These are phyloP conservation scores for Bombus picipes DNA, from an alignment of 1,140 invertebrate species.

Conservation along the genomic window DNA sequence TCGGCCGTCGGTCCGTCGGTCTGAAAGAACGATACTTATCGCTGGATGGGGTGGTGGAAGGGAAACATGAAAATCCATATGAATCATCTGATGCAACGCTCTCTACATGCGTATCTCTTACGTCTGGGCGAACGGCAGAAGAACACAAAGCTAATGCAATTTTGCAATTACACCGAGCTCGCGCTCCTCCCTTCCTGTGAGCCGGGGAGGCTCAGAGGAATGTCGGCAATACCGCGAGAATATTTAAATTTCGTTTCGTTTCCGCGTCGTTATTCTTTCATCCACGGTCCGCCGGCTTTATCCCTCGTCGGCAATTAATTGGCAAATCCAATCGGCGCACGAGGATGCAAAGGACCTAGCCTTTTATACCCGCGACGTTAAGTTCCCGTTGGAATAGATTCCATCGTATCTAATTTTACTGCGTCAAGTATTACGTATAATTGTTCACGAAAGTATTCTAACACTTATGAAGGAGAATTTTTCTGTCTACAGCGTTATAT, in stretches of 20 bases:
- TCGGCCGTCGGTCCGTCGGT: not conserved
- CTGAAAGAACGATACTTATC: conserved; percentile 51
- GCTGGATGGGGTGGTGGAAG: conserved; percentile 11
- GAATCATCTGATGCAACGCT: conserved; percentile 68
- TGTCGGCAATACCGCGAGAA: conserved; percentile 68
- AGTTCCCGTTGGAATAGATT: conserved; percentile 32
- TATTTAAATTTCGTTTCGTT: conserved; percentile 77
- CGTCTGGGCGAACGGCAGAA: conserved; percentile 74
- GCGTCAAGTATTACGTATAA: not conserved
- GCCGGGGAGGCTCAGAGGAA: conserved; percentile 57
- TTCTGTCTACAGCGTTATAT: no score
- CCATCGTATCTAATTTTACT: conserved; percentile 9
- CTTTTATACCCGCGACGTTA: conserved; percentile 38
- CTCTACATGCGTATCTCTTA: conserved; percentile 72
- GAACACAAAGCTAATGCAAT: conserved; percentile 78
- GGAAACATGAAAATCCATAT: conserved; percentile 62
- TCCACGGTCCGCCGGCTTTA: conserved; percentile 61
- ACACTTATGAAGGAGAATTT: no score
- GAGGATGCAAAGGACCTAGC: conserved; percentile 43
- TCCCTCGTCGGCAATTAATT: conserved; percentile 63
- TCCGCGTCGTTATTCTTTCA: conserved; percentile 75
- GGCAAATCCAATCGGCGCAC: conserved; percentile 66
- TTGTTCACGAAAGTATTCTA: no score
- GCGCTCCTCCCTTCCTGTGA: conserved; percentile 35
- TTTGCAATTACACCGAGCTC: conserved; percentile 74